Conservation (phyloP, 1,140 invertebrate species). For the Mizuhopecten yessoensis region DNA sequence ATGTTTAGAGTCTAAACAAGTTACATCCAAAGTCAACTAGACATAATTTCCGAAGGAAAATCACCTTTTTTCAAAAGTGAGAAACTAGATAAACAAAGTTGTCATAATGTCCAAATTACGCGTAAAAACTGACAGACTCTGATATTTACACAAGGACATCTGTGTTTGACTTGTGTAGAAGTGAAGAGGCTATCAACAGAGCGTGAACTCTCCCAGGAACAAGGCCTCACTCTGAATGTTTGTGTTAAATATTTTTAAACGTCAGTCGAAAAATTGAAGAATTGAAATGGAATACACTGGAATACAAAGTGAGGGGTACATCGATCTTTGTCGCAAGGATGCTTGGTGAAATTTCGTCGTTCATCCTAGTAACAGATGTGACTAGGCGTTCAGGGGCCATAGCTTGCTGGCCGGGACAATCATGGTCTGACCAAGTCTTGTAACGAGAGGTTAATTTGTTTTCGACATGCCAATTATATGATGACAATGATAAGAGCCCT, state of each 20-base stretch:
- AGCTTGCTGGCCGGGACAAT: constrained; percentile 50
- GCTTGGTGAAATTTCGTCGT: neutral
- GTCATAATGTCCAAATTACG: neutral
- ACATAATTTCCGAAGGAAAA: neutral
- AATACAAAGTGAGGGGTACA: neutral
- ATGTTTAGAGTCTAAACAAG: too few species aligned
- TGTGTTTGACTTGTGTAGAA: neutral
- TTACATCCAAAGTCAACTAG: too few species aligned
- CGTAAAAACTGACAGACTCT: neutral
- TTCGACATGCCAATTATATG: constrained; percentile 47
- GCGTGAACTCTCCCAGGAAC: neutral
- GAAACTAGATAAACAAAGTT: neutral
- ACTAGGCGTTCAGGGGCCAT: constrained; percentile 1
- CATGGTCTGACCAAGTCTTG: constrained; percentile 47
- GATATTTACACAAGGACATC: neutral
- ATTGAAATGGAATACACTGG: constrained; percentile 13
- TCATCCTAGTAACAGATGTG: constrained; percentile 54
- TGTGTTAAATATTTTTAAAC: neutral
- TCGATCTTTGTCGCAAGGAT: neutral
- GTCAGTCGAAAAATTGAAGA: neutral
- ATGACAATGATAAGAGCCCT: constrained; percentile 51
- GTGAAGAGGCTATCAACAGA: neutral
- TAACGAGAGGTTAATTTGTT: constrained; percentile 60
- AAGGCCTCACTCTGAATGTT: neutral
- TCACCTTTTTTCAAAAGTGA: too few species aligned